Evolutionary conservation across 2,113 vertebrate species (phyloP), one percentile per base, ranked within the genome.

Genomic region (Catagonus wagneri): DNA sequence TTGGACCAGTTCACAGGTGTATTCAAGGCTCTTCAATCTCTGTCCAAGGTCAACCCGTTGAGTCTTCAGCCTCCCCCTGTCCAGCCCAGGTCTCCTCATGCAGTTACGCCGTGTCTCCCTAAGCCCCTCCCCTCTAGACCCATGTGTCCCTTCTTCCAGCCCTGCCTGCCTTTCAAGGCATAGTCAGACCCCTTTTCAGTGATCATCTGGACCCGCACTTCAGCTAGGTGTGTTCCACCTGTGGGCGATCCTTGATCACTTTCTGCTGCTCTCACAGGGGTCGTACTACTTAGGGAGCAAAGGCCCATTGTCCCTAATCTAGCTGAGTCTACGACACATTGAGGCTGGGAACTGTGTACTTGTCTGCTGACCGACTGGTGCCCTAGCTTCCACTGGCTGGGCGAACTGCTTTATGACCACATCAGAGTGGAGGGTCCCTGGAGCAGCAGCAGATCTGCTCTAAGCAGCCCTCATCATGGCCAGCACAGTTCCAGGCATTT

Each of bases 401-500:
- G 83, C 1, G 0, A 65, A 8, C 83, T 76, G 71, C 75, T 74
- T 69, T 14, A 25, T 16, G 74, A 93, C 81, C 76, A 54, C 92
- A 71, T 65, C 44, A 14, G 81, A 83, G 81, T 25, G 32, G 56
- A 69, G 52, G 71, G n/a, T 68, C 87, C 34, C 15, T 4, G 14
- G 79, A 76, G 36, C 74, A 60, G 87, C 36, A 29, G 61, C 20
- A 7, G 65, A 61, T 88, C 90, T 79, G 65, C 76, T 90, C 36
- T 86, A 65, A 94, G 90, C 16, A 86, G 72, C 8, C 7, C 63
- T 95, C 85, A 90, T 81, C 84, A 74, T 17, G 50, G 71, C 84
- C 85, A 94, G 80, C 78, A 58, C 7, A 3, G 66, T 87, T 95
- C 81, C 94, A 96, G 88, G 86, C 94, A 96, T 96, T 98, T 97